A percentile compares a stretch with the other conserved stretches of the same genome.
These are phyloP conservation scores for Melanerpes formicivorus DNA, from an alignment of 2,113 vertebrate genomes.

Conservation along the genomic window DNA sequence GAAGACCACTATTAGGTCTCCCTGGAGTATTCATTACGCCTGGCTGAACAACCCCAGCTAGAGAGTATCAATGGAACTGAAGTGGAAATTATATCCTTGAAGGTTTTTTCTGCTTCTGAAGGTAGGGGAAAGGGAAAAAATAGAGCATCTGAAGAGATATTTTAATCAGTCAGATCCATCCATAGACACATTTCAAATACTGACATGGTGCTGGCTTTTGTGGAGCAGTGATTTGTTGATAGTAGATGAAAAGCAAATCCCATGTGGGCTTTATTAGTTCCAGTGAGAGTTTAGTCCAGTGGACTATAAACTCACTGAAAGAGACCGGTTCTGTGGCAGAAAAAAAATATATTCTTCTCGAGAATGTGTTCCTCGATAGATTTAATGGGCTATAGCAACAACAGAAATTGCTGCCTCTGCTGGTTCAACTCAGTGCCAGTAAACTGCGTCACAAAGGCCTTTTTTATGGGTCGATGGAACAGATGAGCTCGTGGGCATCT, in stretches of 20 bases:
- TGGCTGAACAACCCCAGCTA: no score
- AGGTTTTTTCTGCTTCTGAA: background rate
- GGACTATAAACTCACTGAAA: background rate
- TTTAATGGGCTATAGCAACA: background rate
- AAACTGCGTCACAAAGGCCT: accelerated
- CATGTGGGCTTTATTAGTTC: background rate
- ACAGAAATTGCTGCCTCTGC: background rate
- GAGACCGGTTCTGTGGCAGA: background rate
- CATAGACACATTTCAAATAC: background rate
- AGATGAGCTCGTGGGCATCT: background rate
- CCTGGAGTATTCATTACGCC: no score
- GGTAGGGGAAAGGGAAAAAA: background rate
- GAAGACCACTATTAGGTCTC: no score
- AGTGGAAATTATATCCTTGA: background rate
- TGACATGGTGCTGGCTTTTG: background rate
- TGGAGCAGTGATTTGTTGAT: background rate
- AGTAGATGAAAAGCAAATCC: background rate
- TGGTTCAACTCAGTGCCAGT: accelerated
- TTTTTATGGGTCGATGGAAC: background rate
- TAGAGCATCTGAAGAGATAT: background rate
- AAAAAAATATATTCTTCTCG: background rate
- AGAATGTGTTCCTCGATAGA: background rate
- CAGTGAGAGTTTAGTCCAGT: background rate
- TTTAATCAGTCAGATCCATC: background rate
- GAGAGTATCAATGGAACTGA: background rate